Conservation (phyloP, 2,888 invertebrate genomes). For the Altica lythri region DNA sequence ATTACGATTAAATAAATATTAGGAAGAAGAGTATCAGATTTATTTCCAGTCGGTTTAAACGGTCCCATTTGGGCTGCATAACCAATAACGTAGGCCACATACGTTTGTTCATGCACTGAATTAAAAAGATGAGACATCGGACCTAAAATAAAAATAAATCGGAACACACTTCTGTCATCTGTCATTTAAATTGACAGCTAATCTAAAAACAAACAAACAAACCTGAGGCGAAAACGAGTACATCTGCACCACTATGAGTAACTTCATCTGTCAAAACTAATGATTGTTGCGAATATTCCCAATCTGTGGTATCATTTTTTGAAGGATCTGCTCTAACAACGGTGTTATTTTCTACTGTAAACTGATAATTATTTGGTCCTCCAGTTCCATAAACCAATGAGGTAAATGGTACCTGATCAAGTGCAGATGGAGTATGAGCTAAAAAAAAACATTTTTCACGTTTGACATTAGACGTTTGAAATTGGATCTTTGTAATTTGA, state of each 20-base stretch:
- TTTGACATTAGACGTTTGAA: background rate
- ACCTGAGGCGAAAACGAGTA: slow-evolving; percentile 81
- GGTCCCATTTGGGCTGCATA: slow-evolving; percentile 79
- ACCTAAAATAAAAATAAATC: slow-evolving; percentile 60
- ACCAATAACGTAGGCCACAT: slow-evolving; percentile 82
- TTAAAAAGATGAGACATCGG: slow-evolving; percentile 89
- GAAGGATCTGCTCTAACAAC: slow-evolving; percentile 67
- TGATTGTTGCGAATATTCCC: slow-evolving; percentile 74
- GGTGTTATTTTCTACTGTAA: slow-evolving; percentile 49
- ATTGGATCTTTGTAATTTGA: background rate
- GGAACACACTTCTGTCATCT: background rate
- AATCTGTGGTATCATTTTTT: slow-evolving; percentile 64
- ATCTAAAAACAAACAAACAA: slow-evolving; percentile 21
- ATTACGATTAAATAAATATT: no score
- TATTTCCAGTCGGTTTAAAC: no score
- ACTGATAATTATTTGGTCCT: slow-evolving; percentile 70
- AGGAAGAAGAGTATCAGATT: no score
- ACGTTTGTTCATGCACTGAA: slow-evolving; percentile 88
- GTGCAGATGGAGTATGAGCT: slow-evolving; percentile 59
- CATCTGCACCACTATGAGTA: slow-evolving; percentile 84
- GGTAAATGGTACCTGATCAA: slow-evolving; percentile 73
- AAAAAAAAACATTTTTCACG: slow-evolving; percentile 17
- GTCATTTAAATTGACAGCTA: background rate
- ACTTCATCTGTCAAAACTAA: slow-evolving; percentile 73
- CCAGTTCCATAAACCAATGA: slow-evolving; percentile 80